Base-by-base conservation (phyloP, 2,888 invertebrate genomes). In the Diloba caeruleocephala region DNA sequence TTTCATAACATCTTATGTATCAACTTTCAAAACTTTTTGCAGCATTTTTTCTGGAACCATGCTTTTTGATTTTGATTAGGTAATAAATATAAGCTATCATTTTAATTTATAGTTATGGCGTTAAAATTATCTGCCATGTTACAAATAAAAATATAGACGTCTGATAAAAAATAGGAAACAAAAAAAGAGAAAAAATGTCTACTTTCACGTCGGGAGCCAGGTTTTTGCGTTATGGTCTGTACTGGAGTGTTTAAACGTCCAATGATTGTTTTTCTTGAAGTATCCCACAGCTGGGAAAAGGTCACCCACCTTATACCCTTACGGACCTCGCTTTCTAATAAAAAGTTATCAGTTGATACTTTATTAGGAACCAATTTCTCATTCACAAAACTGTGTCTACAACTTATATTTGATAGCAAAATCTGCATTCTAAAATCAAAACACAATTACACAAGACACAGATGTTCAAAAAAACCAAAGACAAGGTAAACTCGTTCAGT, bases 401-500 rank as follows among this genome's bases (percentile, higher is more conserved):
- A n/a, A n/a, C n/a, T n/a, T n/a, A n/a, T n/a, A n/a, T n/a, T n/a
- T n/a, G n/a, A n/a, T n/a, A n/a, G n/a, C n/a, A n/a, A n/a, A n/a
- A n/a, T n/a, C n/a, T n/a, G n/a, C n/a, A n/a, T 21, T 29, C 39
- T 23, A 21, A 63, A 48, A 37, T 25, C 25, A 25, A 23, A 26
- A 55, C 33, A 19, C 29, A 29, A 29, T 28, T n/a, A 21, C 25
- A 45, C 43, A 21, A 37, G 28, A 19, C 1, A 53, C 61, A 66
- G 48, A 60, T 48, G 61, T 50, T 33, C 49, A 25, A 45, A 61
- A 53, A 67, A 33, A 17, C 34, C 58, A 63, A 5, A 59, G 55
- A 53, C 54, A 54, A 62, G 50, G 59, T 59, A 71, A 69, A 58
- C 59, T 46, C 60, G 41, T 51, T 36, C 36, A 43, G 45, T 66